Conservation (phyloP, 2,888 invertebrate species). For the Limenitis camilla region DNA sequence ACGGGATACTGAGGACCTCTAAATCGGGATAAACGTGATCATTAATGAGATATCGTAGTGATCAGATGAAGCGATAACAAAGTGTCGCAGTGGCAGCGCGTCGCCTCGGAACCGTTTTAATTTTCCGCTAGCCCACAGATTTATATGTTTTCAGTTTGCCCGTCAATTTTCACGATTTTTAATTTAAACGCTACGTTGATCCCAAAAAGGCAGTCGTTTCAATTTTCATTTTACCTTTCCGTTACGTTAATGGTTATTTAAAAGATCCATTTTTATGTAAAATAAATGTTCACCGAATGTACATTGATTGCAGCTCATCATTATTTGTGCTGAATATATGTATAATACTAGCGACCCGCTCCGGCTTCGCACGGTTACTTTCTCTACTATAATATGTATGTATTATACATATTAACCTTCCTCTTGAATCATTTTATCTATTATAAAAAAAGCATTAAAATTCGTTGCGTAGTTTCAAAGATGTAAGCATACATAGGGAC, state of each 20-base stretch:
- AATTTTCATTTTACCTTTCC: slow-evolving; percentile 33
- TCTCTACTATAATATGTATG: too few species aligned
- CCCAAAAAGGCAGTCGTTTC: slow-evolving; percentile 47
- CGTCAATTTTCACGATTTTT: slow-evolving; percentile 66
- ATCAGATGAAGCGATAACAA: slow-evolving; percentile 34
- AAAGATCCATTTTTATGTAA: slow-evolving; percentile 7
- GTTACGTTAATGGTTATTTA: slow-evolving; percentile 28
- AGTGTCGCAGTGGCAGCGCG: slow-evolving; percentile 31
- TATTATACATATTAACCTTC: too few species aligned
- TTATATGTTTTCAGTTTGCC: slow-evolving; percentile 63
- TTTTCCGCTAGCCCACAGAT: slow-evolving; percentile 69
- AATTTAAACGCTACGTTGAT: slow-evolving; percentile 59
- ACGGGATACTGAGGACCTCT: too few species aligned
- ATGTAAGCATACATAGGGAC: too few species aligned
- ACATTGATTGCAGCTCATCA: too few species aligned
- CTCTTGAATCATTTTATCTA: too few species aligned
- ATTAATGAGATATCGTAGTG: slow-evolving; percentile 23
- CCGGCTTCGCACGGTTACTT: too few species aligned
- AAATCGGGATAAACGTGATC: slow-evolving; percentile 1
- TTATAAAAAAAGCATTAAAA: too few species aligned
- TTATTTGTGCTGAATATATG: too few species aligned
- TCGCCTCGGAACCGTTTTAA: slow-evolving; percentile 63
- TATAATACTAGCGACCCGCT: too few species aligned
- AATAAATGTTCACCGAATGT: not conserved
- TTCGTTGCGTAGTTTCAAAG: too few species aligned